Conservation (phyloP, 2,113 vertebrate species). For the Hemicordylus capensis region DNA sequence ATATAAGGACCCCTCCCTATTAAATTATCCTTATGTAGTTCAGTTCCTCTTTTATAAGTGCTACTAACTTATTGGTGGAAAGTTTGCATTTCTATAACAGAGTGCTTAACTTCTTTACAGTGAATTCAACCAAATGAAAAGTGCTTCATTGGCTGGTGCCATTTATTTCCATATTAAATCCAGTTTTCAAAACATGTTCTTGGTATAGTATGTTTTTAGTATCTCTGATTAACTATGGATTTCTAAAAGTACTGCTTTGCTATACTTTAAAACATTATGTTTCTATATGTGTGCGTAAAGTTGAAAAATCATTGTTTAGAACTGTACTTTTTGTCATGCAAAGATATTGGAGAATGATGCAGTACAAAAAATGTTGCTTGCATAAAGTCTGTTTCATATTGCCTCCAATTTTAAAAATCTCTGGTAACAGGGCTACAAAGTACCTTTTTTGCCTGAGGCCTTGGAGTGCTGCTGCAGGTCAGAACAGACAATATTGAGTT, state of each 20-base stretch:
- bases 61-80: background rate
- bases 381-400: background rate
- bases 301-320: background rate
- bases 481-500: background rate
- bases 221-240: background rate
- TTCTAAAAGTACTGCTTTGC: background rate
- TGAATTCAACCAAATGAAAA: background rate
- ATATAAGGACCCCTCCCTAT: background rate
- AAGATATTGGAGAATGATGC: too few relatives aligned
- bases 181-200: background rate
- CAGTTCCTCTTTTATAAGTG: background rate
- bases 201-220: too few relatives aligned
- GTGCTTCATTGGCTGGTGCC: background rate
- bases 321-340: background rate
- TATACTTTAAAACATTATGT: background rate
- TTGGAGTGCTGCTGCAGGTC: background rate
- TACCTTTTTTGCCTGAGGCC: background rate
- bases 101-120: background rate
- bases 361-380: too few relatives aligned
- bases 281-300: background rate
- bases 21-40: background rate
- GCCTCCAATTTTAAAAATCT: background rate
- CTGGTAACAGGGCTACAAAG: background rate
- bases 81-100: too few relatives aligned
- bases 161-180: background rate